These are phyloP conservation scores for Montifringilla adamsi DNA, from an alignment of 2,113 vertebrate genomes.

Conservation along the genomic window DNA sequence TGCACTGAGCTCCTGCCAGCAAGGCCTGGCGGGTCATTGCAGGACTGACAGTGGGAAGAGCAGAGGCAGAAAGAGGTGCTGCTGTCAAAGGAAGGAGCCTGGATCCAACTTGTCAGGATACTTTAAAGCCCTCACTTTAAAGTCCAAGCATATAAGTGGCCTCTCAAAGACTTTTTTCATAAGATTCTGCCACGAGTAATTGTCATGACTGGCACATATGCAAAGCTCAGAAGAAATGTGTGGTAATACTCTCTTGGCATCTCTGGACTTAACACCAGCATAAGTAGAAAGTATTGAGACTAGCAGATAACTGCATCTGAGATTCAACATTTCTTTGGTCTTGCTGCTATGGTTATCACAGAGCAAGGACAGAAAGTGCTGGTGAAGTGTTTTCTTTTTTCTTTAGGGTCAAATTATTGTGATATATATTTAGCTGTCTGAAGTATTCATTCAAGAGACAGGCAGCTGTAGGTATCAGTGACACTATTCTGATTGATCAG, in stretches of 20 bases:
- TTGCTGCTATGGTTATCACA: background rate
- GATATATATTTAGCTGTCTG: background rate
- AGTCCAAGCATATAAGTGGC: background rate
- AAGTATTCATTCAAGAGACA: background rate
- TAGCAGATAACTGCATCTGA: background rate
- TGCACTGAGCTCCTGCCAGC: background rate
- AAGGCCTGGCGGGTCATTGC: background rate
- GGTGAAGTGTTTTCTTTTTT: background rate
- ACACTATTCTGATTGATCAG: background rate
- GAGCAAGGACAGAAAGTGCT: background rate
- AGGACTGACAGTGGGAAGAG: background rate
- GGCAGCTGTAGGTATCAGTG: background rate
- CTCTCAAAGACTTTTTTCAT: background rate
- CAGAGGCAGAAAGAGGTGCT: background rate
- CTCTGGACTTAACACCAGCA: background rate
- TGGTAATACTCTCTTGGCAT: background rate
- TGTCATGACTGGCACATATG: background rate
- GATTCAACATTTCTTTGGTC: background rate
- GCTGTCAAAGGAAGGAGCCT: background rate
- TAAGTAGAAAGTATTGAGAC: background rate
- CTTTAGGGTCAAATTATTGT: background rate
- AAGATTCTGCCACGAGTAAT: background rate
- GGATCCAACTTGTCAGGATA: background rate
- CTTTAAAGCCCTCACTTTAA: background rate
- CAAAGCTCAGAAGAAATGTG: background rate